These are phyloP conservation scores for Callipepla californica DNA, from an alignment of 2,113 vertebrate genomes.

Conservation along the genomic window DNA sequence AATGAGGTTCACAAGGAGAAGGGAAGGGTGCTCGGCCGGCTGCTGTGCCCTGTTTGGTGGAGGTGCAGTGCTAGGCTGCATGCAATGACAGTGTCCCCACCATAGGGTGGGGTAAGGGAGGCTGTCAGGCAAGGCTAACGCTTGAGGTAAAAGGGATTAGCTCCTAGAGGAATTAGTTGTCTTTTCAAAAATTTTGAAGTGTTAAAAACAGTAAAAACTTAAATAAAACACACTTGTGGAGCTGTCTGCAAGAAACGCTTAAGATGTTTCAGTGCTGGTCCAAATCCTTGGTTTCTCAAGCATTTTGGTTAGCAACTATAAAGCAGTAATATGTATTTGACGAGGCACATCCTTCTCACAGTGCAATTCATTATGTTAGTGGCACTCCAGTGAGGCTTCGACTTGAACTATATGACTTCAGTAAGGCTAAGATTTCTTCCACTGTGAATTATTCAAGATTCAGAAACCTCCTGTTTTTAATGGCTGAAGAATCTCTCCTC, in stretches of 20 bases:
- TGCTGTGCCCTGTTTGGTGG: neutral
- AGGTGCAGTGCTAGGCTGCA: neutral
- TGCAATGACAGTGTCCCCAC: neutral
- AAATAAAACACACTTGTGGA: neutral
- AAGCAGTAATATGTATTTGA: conserved; percentile 23
- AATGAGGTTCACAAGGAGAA: neutral
- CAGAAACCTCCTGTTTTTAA: conserved; percentile 17
- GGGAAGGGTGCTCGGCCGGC: neutral
- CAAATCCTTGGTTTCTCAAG: conserved; percentile 8
- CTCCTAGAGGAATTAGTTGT: neutral
- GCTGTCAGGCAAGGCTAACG: neutral
- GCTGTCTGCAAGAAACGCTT: neutral
- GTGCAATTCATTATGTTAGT: neutral
- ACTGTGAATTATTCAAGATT: conserved; percentile 36
- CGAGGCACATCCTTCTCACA: conserved; percentile 5
- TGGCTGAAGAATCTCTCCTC: conserved; percentile 9
- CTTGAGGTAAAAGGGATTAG: neutral
- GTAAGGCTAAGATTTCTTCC: neutral
- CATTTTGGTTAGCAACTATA: conserved; percentile 6
- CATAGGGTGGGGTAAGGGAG: neutral
- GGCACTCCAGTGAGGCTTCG: neutral
- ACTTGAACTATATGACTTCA: conserved; percentile 17
- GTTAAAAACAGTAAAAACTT: neutral
- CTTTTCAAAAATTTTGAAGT: neutral
- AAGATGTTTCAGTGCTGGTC: neutral